Conservation (phyloP, 2,113 vertebrate species). For the Rhea americana region DNA sequence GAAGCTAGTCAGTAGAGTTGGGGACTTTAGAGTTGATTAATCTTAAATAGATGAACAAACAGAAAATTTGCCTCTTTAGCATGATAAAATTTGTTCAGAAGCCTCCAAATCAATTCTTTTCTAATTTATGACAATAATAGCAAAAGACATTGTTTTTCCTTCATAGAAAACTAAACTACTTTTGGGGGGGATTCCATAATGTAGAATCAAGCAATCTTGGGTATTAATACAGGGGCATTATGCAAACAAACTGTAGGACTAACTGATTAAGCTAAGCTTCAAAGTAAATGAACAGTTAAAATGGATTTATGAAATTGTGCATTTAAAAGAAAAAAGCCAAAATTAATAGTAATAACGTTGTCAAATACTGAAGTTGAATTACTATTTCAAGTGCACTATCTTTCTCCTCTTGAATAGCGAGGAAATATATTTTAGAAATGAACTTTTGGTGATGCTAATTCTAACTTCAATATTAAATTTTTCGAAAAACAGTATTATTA, state of each 20-base stretch:
- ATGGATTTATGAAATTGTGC: neutral
- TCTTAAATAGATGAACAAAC: neutral
- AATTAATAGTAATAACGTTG: neutral
- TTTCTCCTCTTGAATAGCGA: neutral
- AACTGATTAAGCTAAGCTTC: neutral
- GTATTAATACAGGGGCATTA: neutral
- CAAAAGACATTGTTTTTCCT: neutral
- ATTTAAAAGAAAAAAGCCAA: neutral
- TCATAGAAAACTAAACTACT: neutral
- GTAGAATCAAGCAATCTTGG: neutral
- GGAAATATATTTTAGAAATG: neutral
- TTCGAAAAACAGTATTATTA: neutral
- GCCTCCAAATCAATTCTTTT: neutral
- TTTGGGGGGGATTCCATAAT: neutral
- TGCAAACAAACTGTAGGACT: neutral
- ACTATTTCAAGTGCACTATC: neutral
- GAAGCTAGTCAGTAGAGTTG: neutral
- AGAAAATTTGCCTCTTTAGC: neutral
- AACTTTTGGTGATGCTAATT: neutral
- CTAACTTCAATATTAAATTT: neutral
- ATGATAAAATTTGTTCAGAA: neutral
- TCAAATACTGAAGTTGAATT: neutral
- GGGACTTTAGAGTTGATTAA: neutral
- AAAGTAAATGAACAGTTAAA: neutral
- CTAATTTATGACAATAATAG: neutral